Evolutionary conservation across 2,797 vertebrate species (phyloP).

Genomic region (Urophycis tenuis): DNA sequence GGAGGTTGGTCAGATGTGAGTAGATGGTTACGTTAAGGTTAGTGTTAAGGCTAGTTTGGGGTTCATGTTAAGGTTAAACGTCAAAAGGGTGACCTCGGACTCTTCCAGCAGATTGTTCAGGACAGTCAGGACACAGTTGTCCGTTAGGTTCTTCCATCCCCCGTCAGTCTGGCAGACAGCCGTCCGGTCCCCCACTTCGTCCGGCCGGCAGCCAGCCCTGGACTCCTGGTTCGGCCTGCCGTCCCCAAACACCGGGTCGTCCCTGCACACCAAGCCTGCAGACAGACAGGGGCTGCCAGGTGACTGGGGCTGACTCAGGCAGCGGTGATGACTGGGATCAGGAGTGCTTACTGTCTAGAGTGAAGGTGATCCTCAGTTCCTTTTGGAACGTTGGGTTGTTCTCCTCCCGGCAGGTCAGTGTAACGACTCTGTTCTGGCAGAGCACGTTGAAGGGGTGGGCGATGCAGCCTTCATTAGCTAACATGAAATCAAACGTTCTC

Average conservation of each 20-base stretch:
- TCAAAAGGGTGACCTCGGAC: constrained; percentile 29
- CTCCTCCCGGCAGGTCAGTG: constrained; percentile 35
- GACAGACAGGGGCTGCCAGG: constrained; percentile 3
- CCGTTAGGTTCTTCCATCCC: neutral
- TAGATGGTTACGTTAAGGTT: neutral
- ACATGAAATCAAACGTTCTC: neutral
- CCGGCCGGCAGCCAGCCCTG: rapidly evolving
- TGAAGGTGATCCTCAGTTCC: constrained; percentile 3
- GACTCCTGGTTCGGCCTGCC: rapidly evolving
- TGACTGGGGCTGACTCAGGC: too few relatives aligned
- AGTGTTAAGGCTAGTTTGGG: neutral
- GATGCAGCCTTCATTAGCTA: constrained; percentile 4
- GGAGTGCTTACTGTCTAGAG: neutral
- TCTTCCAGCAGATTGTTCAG: constrained; percentile 22
- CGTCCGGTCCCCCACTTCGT: constrained; percentile 12
- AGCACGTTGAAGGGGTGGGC: neutral
- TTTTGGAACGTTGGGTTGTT: rapidly evolving
- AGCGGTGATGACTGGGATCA: too few relatives aligned
- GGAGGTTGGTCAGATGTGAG: too few relatives aligned
- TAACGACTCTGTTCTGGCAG: neutral
- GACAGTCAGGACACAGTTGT: constrained; percentile 18
- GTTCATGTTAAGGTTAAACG: neutral
- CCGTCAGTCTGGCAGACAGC: constrained; percentile 16
- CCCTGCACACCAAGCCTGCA: neutral
- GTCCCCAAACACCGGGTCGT: neutral